Evolutionary conservation across 1,140 invertebrate species (phyloP), one percentile per base, ranked within the genome.

Genomic region (Ericerus pela): DNA sequence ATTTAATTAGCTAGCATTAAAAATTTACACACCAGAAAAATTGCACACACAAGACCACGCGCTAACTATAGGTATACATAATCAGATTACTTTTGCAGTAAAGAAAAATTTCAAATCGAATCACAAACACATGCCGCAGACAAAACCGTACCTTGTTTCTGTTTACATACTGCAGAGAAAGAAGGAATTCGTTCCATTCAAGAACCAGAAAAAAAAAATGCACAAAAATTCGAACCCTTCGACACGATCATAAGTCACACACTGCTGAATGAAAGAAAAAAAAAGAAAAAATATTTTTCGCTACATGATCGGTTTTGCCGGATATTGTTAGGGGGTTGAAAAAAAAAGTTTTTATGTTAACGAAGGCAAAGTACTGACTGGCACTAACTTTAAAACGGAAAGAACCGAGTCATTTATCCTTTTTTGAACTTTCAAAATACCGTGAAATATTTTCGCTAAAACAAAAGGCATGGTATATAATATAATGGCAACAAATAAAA

Each of bases 131-230:
- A n/a, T n/a, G n/a, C n/a, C 65, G 66, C 63, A 64, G 62, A 62
- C 63, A 60, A 37, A 64, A 65, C 61, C 66, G 63, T 66, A 65
- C 66, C 63, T 69, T 70, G 63, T 59, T 65, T 54, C 22, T 47
- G 41, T 47, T 47, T 47, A 47, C 41, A 47, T 3, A 47, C 41
- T 20, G 10, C 41, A 24, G 22, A 47, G 26, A 47, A 47, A 47
- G 41, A 47, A 47, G 41, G 41, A 18, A 47, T 24, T 24, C 41
- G 41, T 47, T 47, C 41, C 41, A 47, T 47, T 18, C n/a, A 38
- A 66, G 70, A 64, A 66, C 64, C 61, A 68, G 66, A 18, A 47
- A 47, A 22, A 47, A 24, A 4, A 38, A 38, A 6, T 4, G 5
- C 14, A 16, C 41, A 24, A 3, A 47, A 47, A 47, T 24, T 24